Base-by-base conservation (phyloP, 2,113 vertebrate species). In the Platichthys stellatus region DNA sequence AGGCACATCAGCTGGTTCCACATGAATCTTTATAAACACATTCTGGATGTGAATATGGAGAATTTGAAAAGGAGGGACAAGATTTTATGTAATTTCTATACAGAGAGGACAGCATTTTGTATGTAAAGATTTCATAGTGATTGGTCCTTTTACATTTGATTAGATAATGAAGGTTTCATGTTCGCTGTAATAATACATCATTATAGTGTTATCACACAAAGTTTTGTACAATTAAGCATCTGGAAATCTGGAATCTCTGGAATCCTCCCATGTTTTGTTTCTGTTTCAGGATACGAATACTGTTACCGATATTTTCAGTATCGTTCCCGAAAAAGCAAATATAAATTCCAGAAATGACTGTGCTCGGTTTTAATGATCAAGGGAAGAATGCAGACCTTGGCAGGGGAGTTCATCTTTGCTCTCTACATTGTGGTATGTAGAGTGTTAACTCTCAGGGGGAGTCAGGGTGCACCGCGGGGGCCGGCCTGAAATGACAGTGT, bases 401-500 rank as follows among this genome's bases (percentile, higher is more conserved):
- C 60, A 71, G 24, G 13, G 18, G 18, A 63, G 73, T 78, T 58
- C 0, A 51, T 77, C 31, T 67, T 47, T 8, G 77, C 45, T 76
- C 51, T 80, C 67, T 74, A 2, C 9, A 18, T 2, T 61, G 53
- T 45, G 66, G 70, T 69, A 81, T 87, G 73, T 57, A 28, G 24
- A 3, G 6, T 57, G 12, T 54, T 12, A 26, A 56, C 66, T 62
- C 70, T 70, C 12, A 26, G 5, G 14, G 49, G 45, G 43, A 64
- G 23, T 21, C 24, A 23, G 53, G 21, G 58, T 51, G 31, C 53
- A 45, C 17, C 49, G 62, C 26, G 59, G 40, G 63, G 38, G 31
- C 69, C 12, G 3, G 14, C 26, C 1, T 40, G 43, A 76, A 69
- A 80, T 45, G 10, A 59, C n/a, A 5, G 45, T 49, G 45, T 49